Conservation (phyloP, 2,888 invertebrate genomes). For the Harpalus rubripes region DNA sequence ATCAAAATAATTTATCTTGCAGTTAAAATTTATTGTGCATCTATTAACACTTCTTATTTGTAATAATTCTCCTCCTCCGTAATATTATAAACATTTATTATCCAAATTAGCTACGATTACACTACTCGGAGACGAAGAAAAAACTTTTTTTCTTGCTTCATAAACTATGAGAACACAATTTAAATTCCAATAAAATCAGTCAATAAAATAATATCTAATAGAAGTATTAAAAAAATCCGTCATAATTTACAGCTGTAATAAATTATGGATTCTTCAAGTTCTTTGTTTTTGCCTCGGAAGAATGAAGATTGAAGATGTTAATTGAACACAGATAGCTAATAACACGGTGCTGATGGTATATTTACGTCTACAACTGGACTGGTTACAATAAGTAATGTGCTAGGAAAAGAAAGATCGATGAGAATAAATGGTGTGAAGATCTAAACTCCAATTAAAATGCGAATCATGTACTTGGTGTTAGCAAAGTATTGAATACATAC, state of each 20-base stretch:
- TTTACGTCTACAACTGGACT: not conserved
- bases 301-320: slow-evolving; percentile 38
- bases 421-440: slow-evolving; percentile 20
- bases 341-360: slow-evolving; percentile 23
- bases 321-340: slow-evolving; percentile 26
- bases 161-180: slow-evolving; percentile 26
- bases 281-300: slow-evolving; percentile 34
- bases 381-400: not conserved
- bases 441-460: not conserved
- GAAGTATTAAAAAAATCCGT: not conserved
- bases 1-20: slow-evolving; percentile 9
- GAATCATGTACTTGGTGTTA: not conserved
- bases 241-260: slow-evolving; percentile 27
- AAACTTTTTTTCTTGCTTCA: slow-evolving; percentile 19
- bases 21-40: slow-evolving; percentile 22
- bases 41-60: slow-evolving; percentile 30
- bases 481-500: not conserved
- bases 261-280: slow-evolving; percentile 42
- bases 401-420: not conserved
- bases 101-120: not conserved
- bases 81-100: not conserved
- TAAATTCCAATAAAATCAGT: slow-evolving; percentile 51
- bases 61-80: not conserved
- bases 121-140: not conserved
- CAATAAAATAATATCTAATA: slow-evolving; percentile 21